Evolutionary conservation across 2,797 vertebrate genomes (phyloP), one percentile per base, ranked within the genome.

Genomic region (Mormyrus proboscirostris): DNA sequence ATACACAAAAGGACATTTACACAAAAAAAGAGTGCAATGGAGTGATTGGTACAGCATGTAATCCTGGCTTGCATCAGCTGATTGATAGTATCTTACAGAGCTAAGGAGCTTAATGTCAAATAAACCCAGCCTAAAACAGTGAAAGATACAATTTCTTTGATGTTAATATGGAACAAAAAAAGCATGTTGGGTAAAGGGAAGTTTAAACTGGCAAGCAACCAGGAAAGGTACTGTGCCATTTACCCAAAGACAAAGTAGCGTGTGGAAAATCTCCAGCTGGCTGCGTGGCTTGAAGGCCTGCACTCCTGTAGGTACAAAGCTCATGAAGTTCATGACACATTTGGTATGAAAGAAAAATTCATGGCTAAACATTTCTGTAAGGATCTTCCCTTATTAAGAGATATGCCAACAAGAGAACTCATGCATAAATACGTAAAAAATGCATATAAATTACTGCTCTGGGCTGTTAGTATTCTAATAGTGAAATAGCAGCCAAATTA

Each of bases 381-480:
- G 65, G 29, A 14, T 14, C 12, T 69, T 69, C 1, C 65, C 25
- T 33, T 38, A 29, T 65, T 29, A 38, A 69, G 25, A 33, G 29
- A 69, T 33, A 33, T 29, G 25, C 12, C 10, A 69, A 69, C 12
- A 69, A 29, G 62, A 69, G 65, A 33, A 33, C 25, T 69, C 25
- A 33, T 14, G 65, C 29, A 69, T 69, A 12, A 69, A 69, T 69
- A 69, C 12, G 10, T 69, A 69, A 69, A 69, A 69, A 69, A 33
- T 69, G 65, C 65, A 33, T 69, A 69, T 69, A 69, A 69, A 69
- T 69, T 29, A 69, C 62, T 69, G 22, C 62, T 88, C 65, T 89
- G 82, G 65, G 88, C 47, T 83, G 49, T 8, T 87, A 89, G 89
- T 93, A 90, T 89, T 69, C 65, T 69, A 69, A 69, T 33, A 33